A percentile compares a stretch with the other conserved stretches of the same genome.
phyloP scores from a whole-genome alignment of 2,797 vertebrate genomes.

The Sebastes diploproa region DNA sequence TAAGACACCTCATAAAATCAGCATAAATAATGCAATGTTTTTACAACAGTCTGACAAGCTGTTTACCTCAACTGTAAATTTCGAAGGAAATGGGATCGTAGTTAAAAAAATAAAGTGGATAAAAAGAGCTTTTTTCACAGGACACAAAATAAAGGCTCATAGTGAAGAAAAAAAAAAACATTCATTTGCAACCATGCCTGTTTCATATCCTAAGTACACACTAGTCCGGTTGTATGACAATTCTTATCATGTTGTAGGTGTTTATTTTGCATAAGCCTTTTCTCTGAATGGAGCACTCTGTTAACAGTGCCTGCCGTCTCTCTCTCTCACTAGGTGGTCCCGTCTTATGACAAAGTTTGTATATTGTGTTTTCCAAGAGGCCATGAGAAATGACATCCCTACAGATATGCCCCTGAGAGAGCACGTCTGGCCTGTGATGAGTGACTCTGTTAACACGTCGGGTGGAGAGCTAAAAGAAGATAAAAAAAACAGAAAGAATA shows the following conservation, averaged over 20 bases:
- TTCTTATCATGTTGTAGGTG: constrained; percentile 57
- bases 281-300: constrained; percentile 70
- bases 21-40: neutral
- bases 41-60: neutral
- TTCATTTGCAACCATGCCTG: constrained; percentile 27
- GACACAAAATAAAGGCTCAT: no score
- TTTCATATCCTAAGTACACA: constrained; percentile 21
- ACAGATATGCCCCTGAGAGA: constrained; percentile 34
- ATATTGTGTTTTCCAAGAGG: constrained; percentile 75
- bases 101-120: no score
- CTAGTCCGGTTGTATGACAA: constrained; percentile 43
- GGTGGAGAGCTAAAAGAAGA: neutral
- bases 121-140: no score
- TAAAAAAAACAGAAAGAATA: neutral
- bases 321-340: constrained; percentile 62
- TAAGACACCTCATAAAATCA: neutral
- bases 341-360: constrained; percentile 57
- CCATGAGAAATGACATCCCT: constrained; percentile 67
- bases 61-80: neutral
- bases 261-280: constrained; percentile 76
- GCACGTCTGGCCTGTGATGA: constrained; percentile 47
- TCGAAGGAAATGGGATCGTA: no score
- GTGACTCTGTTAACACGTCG: constrained; percentile 45
- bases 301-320: constrained; percentile 38
- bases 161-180: neutral